These are phyloP conservation scores for Sitodiplosis mosellana DNA, from an alignment of 1,140 invertebrate species.

Conservation along the genomic window DNA sequence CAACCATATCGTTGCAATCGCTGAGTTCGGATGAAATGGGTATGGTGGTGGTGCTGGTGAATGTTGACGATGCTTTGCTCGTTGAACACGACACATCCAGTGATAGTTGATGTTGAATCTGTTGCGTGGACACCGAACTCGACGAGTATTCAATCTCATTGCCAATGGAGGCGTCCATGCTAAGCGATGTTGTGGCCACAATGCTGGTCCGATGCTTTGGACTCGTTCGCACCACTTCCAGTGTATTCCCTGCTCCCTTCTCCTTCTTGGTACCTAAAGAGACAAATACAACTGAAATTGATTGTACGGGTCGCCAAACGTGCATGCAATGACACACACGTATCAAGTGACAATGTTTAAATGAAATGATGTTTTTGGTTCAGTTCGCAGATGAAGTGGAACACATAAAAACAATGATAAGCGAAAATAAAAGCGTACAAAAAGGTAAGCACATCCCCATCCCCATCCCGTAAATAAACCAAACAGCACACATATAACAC, in stretches of 20 bases:
- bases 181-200: conserved; percentile 17
- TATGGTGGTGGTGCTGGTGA: neutral
- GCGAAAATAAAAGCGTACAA: neutral
- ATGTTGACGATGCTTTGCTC: neutral
- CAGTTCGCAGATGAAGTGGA: neutral
- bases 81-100: conserved; percentile 12
- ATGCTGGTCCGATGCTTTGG: conserved; percentile 26
- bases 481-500: too few species aligned
- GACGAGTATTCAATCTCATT: conserved; percentile 10
- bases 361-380: neutral
- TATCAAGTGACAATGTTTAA: neutral
- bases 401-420: neutral
- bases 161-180: conserved; percentile 14
- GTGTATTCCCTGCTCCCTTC: conserved; percentile 14
- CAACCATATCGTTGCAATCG: conserved; percentile 39
- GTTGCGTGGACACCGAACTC: conserved; percentile 8
- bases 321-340: too few species aligned
- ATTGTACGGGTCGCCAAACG: neutral
- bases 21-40: conserved; percentile 11
- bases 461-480: too few species aligned
- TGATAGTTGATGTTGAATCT: conserved; percentile 22
- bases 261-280: conserved; percentile 26
- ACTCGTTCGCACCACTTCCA: conserved; percentile 21
- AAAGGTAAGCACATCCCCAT: neutral
- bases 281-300: conserved; percentile 22